Conservation (phyloP, 2,113 vertebrate species). For the Panthera leo region DNA sequence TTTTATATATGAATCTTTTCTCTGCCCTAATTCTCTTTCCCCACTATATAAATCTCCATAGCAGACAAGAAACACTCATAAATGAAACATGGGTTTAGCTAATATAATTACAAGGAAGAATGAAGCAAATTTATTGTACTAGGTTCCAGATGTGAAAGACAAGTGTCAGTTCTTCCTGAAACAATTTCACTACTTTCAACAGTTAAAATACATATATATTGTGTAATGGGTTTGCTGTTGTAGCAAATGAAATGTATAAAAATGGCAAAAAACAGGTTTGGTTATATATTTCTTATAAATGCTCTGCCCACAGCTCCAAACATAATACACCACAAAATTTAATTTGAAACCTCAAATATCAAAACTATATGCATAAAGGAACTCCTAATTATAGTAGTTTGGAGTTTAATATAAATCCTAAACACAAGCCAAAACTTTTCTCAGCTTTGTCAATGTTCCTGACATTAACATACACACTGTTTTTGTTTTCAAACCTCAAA, state of each 20-base stretch:
- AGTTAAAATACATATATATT: neutral
- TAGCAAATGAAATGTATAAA: neutral
- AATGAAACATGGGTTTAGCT: neutral
- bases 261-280: neutral
- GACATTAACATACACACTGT: neutral
- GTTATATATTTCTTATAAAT: conserved; percentile 10
- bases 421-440: neutral
- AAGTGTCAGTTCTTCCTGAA: neutral
- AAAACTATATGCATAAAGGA: conserved; percentile 18
- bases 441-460: conserved; percentile 11
- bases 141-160: neutral
- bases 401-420: conserved; percentile 9
- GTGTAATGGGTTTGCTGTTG: neutral
- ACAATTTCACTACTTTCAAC: neutral
- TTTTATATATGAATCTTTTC: neutral
- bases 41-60: neutral
- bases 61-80: neutral
- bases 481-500: conserved; percentile 35
- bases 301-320: neutral
- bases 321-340: neutral
- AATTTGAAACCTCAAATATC: neutral
- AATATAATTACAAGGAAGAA: conserved; percentile 10
- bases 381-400: neutral
- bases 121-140: neutral
- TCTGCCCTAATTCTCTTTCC: neutral